Conservation (phyloP, 2,888 invertebrate species). For the Amitus sp. region DNA sequence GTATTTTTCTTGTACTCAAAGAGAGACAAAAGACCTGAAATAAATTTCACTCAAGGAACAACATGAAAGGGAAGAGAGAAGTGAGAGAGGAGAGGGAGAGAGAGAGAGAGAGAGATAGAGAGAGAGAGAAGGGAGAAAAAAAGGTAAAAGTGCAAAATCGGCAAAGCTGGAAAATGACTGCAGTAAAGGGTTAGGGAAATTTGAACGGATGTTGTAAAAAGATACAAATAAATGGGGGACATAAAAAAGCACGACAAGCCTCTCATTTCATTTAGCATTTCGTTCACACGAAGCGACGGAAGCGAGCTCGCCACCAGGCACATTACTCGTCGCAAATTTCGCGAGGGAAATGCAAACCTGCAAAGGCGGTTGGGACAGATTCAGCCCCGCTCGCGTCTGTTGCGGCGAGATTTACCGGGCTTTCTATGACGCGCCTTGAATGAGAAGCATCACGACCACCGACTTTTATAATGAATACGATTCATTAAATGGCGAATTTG, state of each 20-base stretch:
- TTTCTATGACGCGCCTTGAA: constrained; percentile 1
- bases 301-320: constrained; percentile 6
- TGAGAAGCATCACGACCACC: constrained; percentile 7
- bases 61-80: too few species aligned
- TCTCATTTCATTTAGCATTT: constrained; percentile 20
- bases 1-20: too few species aligned
- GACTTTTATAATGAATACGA: constrained; percentile 23
- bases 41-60: too few species aligned
- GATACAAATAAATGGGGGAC: neutral
- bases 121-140: too few species aligned
- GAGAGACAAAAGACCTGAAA: too few species aligned
- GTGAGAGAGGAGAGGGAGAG: too few species aligned
- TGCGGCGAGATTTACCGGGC: constrained; percentile 5
- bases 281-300: constrained; percentile 10
- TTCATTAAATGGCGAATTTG: constrained; percentile 24
- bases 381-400: constrained; percentile 5
- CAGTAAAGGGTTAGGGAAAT: too few species aligned
- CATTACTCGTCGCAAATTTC: constrained; percentile 6
- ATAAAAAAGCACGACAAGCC: constrained; percentile 7
- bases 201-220: neutral
- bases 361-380: constrained; percentile 6
- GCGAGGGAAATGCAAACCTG: constrained; percentile 9
- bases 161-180: too few species aligned
- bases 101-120: too few species aligned
- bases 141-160: too few species aligned